phyloP scores from a whole-genome alignment of 2,888 invertebrate species.

The Pristionchus exspectatus region DNA sequence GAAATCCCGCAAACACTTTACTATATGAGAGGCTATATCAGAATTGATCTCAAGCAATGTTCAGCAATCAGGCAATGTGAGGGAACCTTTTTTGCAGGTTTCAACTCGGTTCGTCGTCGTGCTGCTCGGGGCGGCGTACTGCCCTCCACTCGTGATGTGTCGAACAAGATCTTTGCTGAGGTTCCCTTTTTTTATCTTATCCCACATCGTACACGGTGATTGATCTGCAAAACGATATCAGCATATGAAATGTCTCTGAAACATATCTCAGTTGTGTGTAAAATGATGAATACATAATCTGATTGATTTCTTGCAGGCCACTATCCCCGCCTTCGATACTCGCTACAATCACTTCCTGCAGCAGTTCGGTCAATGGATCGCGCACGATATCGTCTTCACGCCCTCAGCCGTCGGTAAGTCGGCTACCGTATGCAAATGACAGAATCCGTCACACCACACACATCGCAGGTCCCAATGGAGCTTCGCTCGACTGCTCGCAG shows the following conservation, averaged over 20 bases:
- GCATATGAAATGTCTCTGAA: neutral
- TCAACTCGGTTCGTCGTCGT: constrained; percentile 37
- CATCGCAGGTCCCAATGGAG: constrained; percentile 61
- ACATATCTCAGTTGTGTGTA: neutral
- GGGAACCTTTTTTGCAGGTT: neutral
- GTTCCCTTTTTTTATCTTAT: neutral
- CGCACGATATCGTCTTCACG: constrained; percentile 94
- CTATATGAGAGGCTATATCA: neutral
- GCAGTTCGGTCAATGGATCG: constrained; percentile 94
- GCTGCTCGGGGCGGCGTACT: neutral
- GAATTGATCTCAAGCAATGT: neutral
- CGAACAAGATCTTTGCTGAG: constrained; percentile 52
- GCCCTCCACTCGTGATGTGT: constrained; percentile 10
- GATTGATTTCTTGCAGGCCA: constrained; percentile 49
- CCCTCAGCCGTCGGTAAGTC: constrained; percentile 83
- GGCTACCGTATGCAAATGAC: neutral
- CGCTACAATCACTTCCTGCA: constrained; percentile 82
- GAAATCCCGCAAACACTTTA: no score
- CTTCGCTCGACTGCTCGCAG: constrained; percentile 79
- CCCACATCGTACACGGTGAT: no score
- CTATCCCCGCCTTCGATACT: constrained; percentile 56
- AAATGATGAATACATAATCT: neutral
- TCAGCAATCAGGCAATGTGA: neutral
- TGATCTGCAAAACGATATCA: neutral
- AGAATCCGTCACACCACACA: neutral